Percentiles rank a stretch among this genome's conserved stretches.
These are phyloP conservation scores for Upupa epops DNA, from an alignment of 2,113 vertebrate species.

Conservation along the genomic window DNA sequence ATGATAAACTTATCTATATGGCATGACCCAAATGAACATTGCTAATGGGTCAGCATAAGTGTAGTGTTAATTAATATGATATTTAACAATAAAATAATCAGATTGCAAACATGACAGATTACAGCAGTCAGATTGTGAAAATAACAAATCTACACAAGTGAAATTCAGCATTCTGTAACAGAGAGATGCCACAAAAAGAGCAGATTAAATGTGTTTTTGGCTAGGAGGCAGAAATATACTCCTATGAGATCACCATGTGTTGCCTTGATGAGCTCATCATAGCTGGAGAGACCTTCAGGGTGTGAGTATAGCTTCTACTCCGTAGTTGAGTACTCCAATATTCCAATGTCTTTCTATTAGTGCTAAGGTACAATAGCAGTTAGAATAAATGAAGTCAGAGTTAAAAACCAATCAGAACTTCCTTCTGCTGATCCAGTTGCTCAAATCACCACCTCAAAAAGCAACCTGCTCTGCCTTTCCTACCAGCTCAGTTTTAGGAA, in stretches of 20 bases:
- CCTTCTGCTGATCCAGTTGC: neutral
- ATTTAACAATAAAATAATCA: slow-evolving; percentile 20
- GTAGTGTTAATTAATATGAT: slow-evolving; percentile 30
- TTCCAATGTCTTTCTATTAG: neutral
- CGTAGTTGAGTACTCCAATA: neutral
- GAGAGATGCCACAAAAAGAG: slow-evolving; percentile 10
- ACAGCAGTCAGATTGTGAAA: slow-evolving; percentile 29
- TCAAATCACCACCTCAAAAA: neutral
- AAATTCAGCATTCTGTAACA: neutral
- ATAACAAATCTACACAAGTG: slow-evolving; percentile 11
- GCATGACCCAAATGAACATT: slow-evolving; percentile 21
- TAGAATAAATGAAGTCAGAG: neutral
- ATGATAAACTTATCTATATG: neutral
- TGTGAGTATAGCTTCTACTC: neutral
- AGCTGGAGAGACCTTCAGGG: neutral
- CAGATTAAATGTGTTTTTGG: slow-evolving; percentile 6
- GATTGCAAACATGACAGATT: slow-evolving; percentile 57
- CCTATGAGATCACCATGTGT: neutral
- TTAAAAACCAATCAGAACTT: neutral
- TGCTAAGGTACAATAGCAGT: neutral
- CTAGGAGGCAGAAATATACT: neutral
- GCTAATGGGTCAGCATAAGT: slow-evolving; percentile 4
- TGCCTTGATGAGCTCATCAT: neutral
- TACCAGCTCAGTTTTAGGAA: neutral
- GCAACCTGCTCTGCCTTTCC: fast-evolving